Percentiles rank a stretch among this genome's conserved stretches.
Evolutionary conservation across 2,113 vertebrate species (phyloP).

Genomic region (human): GRCh38 chr13:105783001-105783500

Average conservation of each 20-base stretch:
- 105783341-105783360: no score
- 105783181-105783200: background rate
- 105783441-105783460: background rate
- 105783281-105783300: no score
- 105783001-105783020: background rate
- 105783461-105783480: background rate
- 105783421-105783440: background rate
- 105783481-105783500: background rate
- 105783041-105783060: background rate
- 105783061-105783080: background rate
- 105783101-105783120: background rate
- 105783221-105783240: background rate
- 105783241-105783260: no score
- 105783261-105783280: no score
- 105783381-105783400: no score
- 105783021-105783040: background rate
- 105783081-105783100: background rate
- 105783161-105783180: background rate
- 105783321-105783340: no score
- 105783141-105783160: no score
- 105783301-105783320: no score
- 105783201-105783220: background rate
- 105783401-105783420: background rate
- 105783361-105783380: no score
- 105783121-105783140: background rate